phyloP scores from a whole-genome alignment of 2,113 vertebrate species.

The Ascaphus truei region DNA sequence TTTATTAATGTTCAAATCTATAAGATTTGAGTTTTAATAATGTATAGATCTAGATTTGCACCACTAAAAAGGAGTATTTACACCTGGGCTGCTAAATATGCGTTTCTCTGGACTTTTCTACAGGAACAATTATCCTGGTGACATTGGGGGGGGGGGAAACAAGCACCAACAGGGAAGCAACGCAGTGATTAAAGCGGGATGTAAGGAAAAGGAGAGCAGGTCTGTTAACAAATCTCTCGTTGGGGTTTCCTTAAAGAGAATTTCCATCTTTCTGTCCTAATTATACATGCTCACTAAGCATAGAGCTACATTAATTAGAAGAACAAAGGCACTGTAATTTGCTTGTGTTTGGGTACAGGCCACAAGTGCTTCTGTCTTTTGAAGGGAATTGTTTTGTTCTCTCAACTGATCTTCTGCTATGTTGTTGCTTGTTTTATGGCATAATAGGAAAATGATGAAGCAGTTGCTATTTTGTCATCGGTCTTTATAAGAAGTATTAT shows the following conservation, averaged over 20 bases:
- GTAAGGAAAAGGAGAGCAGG: too few relatives aligned
- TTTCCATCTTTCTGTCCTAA: conserved; percentile 43
- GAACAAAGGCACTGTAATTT: conserved; percentile 53
- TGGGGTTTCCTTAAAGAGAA: too few relatives aligned
- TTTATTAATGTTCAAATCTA: too few relatives aligned
- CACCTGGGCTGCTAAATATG: too few relatives aligned
- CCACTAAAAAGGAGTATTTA: too few relatives aligned
- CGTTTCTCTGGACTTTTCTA: conserved; percentile 32
- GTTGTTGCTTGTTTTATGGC: not conserved
- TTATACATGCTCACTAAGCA: conserved; percentile 42
- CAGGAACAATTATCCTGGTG: conserved; percentile 36
- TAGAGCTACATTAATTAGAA: conserved; percentile 49
- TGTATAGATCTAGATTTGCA: too few relatives aligned
- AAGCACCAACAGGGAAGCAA: conserved; percentile 39
- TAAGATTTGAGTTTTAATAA: too few relatives aligned
- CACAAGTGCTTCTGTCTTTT: not conserved
- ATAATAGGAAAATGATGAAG: not conserved
- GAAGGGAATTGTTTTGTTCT: not conserved
- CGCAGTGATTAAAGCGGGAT: conserved; percentile 41
- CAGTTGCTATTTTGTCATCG: not conserved
- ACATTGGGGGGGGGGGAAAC: conserved; percentile 27
- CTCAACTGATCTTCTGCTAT: not conserved
- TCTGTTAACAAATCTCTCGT: too few relatives aligned
- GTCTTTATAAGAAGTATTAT: not conserved
- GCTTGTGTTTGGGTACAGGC: conserved; percentile 38